Evolutionary conservation across 2,797 vertebrate genomes (phyloP).

Genomic region (Lutjanus campechanus): DNA sequence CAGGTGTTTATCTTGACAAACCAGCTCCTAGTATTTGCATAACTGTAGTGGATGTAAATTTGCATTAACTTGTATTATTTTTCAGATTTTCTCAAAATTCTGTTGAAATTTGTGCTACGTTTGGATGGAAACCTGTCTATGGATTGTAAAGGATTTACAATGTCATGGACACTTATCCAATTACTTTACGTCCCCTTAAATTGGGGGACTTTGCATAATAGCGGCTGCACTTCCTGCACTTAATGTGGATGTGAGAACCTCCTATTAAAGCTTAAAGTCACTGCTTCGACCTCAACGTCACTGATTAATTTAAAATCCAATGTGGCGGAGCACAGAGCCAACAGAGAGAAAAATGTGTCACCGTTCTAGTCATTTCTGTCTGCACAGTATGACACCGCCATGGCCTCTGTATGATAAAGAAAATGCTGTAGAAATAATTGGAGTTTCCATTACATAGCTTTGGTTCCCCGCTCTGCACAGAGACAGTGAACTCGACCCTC

Average conservation of each 20-base stretch:
- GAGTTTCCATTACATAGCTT: not conserved
- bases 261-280: not conserved
- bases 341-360: not conserved
- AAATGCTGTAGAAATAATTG: not conserved
- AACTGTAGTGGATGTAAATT: too few species aligned
- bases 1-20: too few species aligned
- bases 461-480: constrained; percentile 1
- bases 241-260: not conserved
- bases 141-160: not conserved
- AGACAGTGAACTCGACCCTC: constrained; percentile 18
- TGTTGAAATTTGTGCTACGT: too few species aligned
- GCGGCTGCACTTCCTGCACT: too few species aligned
- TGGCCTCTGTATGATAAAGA: not conserved
- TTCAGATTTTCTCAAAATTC: not conserved
- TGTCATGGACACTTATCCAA: not conserved
- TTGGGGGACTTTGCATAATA: not conserved
- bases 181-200: not conserved
- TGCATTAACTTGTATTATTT: too few species aligned
- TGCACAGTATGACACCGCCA: not conserved
- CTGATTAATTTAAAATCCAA: not conserved
- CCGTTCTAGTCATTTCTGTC: not conserved
- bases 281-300: not conserved
- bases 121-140: not conserved
- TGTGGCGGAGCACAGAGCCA: not conserved
- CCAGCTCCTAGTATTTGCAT: too few species aligned